These are phyloP conservation scores for Decapterus maruadsi DNA, from an alignment of 2,797 vertebrate genomes.

Conservation along the genomic window DNA sequence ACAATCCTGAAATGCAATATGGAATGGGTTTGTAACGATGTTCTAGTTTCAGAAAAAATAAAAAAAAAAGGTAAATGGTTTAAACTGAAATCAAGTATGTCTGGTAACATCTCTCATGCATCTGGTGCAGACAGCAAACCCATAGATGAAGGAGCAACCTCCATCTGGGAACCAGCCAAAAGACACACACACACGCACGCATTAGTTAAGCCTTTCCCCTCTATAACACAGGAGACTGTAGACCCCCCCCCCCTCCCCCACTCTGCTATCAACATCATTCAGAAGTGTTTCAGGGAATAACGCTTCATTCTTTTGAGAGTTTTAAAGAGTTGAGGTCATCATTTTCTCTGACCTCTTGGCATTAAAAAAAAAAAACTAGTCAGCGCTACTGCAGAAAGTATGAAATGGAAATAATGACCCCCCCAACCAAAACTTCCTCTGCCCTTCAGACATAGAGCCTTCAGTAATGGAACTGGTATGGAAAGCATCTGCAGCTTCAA, in stretches of 20 bases:
- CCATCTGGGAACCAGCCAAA: slow-evolving; percentile 43
- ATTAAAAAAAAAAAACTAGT: slow-evolving; percentile 8
- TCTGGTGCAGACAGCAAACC: slow-evolving; percentile 21
- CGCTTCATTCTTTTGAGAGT: slow-evolving; percentile 20
- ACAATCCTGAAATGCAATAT: slow-evolving; percentile 80
- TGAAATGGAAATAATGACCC: slow-evolving; percentile 22
- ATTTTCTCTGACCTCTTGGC: slow-evolving; percentile 12
- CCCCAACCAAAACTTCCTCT: slow-evolving; percentile 24
- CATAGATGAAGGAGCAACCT: slow-evolving; percentile 52
- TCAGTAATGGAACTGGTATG: neutral
- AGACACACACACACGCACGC: slow-evolving; percentile 17
- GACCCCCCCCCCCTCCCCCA: slow-evolving; percentile 3
- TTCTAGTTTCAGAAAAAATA: slow-evolving; percentile 29
- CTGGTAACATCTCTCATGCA: slow-evolving; percentile 30
- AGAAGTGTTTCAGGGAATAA: slow-evolving; percentile 1
- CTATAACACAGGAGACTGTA: slow-evolving; percentile 12
- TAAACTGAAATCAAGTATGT: slow-evolving; percentile 20
- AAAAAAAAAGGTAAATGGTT: neutral
- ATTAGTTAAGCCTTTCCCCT: slow-evolving; percentile 25
- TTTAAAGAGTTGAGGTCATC: slow-evolving; percentile 9
- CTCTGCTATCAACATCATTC: neutral
- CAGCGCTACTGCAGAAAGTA: neutral
- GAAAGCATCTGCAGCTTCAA: neutral
- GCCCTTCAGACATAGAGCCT: slow-evolving; percentile 23
- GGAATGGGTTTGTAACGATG: slow-evolving; percentile 71